Evolutionary conservation across 1,140 invertebrate genomes (phyloP), one percentile per base, ranked within the genome.

Genomic region (Druon quercuslanigerum): DNA sequence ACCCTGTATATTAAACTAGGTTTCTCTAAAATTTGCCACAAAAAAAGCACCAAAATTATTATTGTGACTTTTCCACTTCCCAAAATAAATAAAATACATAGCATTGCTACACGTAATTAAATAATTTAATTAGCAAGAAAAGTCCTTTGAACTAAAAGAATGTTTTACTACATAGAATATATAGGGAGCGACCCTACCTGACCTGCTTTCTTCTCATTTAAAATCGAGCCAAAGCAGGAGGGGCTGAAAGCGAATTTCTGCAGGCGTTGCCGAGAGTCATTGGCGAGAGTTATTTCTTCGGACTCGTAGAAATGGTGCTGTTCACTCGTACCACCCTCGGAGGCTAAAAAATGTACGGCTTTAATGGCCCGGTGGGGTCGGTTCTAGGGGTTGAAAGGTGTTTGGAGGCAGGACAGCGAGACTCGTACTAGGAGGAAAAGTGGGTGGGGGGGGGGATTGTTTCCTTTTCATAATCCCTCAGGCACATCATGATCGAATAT

Each of bases 231-330:
- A 7, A 9, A 46, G 8, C 40, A 46, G 77, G 56, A 71, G 74
- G 25, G 75, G 3, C 7, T 66, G 14, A 20, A 51, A 50, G 56
- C 76, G 25, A 33, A 71, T 74, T 72, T 74, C 71, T 57, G 76
- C 74, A 71, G 74, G 77, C 83, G 79, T 80, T 72, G 74, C 72
- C 76, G 75, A 79, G 75, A 79, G 80, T 76, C 73, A 83, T 83
- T 84, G 78, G 79, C 73, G 73, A 75, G 74, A 81, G 75, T 74
- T 33, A 76, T 84, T 86, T 83, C 81, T 74, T 74, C 54, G 77
- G 20, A 71, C 51, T 78, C 51, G 70, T 66, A 82, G 79, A 82
- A 84, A 83, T 72, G 80, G 78, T 82, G 60, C 51, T 71, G 79
- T 78, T 82, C 75, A 74, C 76, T 82, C 76, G 71, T 50, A 76